Base-by-base conservation (phyloP, 2,113 vertebrate species). In the Cepphus grylle region DNA sequence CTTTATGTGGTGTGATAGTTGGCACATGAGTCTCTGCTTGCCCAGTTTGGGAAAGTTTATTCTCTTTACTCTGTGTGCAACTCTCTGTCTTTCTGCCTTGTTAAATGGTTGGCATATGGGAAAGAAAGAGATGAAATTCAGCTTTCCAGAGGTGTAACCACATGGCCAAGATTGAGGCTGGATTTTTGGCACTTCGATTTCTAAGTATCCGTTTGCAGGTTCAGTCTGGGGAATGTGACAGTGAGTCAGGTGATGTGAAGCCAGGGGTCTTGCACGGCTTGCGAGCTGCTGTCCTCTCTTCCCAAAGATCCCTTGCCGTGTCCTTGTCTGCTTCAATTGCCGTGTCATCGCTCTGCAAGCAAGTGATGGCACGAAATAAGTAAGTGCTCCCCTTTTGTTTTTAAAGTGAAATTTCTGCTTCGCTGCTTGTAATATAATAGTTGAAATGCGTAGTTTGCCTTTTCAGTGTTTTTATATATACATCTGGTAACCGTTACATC, bases 1-100 rank as follows among this genome's bases (percentile, higher is more conserved):
- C 84, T 95, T 97, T 90, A 91, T 91, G 93, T 95, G 53, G 91
- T 95, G 87, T 63, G 81, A 95, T 70, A 93, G 87, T 89, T 96
- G 87, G 84, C 84, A 78, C 43, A 27, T 6, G 67, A 61, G 78
- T 63, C 38, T 91, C 58, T 82, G 59, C 82, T 81, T 96, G 62
- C 84, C 79, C 63, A 26, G 42, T 95, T 81, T 72, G 42, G 73
- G 61, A 30, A 61, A 69, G 38, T 53, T 93, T 92, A 55, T 83
- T 83, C 47, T 81, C 40, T 88, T 92, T 71, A 92, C 34, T 94
- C 62, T 80, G 34, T 43, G 59, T 82, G 58, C 52, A 77, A 30
- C 34, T 34, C 49, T 49, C 61, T 76, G 45, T 85, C 77, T 91
- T n/a, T 94, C 55, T 81, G 62, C 45, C 82, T 82, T 91, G 59